Conservation (phyloP, 2,888 invertebrate species). For the Drosophila imparisetae region DNA sequence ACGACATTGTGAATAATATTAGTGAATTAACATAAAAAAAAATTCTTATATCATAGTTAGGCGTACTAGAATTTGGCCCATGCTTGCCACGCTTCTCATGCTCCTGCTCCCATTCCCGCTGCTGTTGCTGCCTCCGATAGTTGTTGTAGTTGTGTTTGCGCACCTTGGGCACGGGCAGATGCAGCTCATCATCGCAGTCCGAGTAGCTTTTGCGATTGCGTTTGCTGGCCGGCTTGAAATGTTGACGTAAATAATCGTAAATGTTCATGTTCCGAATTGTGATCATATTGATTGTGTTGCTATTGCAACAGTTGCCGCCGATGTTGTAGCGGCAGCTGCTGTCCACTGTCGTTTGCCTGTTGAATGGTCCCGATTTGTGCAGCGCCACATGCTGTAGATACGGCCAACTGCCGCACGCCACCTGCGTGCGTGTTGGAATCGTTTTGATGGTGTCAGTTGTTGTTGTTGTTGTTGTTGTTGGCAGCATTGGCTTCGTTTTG, state of each 20-base stretch:
- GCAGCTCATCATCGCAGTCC: constrained; percentile 33
- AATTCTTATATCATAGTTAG: constrained; percentile 77
- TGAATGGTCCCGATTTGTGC: constrained; percentile 54
- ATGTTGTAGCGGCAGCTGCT: constrained; percentile 21
- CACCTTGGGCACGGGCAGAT: constrained; percentile 40
- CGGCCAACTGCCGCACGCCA: constrained; percentile 65
- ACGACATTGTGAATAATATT: constrained; percentile 76
- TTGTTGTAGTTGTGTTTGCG: constrained; percentile 52
- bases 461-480: constrained; percentile 31
- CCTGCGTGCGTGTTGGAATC: constrained; percentile 61
- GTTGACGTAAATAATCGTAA: constrained; percentile 60
- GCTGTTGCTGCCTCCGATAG: constrained; percentile 22
- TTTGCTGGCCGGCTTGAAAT: constrained; percentile 45
- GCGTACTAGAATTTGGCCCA: constrained; percentile 43
- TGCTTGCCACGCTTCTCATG: constrained; percentile 13
- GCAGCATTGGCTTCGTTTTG: constrained; percentile 46
- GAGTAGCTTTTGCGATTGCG: constrained; percentile 37
- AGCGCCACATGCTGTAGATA: constrained; percentile 76
- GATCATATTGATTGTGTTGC: constrained; percentile 40
- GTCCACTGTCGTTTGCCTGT: constrained; percentile 52
- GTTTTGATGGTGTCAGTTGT: constrained; percentile 13
- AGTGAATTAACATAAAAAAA: constrained; percentile 82
- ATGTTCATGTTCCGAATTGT: constrained; percentile 64
- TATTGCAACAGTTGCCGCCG: constrained; percentile 22
- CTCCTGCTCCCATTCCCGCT: constrained; percentile 15